Evolutionary conservation across 2,113 vertebrate genomes (phyloP).

Genomic region (Phrynosoma platyrhinos): DNA sequence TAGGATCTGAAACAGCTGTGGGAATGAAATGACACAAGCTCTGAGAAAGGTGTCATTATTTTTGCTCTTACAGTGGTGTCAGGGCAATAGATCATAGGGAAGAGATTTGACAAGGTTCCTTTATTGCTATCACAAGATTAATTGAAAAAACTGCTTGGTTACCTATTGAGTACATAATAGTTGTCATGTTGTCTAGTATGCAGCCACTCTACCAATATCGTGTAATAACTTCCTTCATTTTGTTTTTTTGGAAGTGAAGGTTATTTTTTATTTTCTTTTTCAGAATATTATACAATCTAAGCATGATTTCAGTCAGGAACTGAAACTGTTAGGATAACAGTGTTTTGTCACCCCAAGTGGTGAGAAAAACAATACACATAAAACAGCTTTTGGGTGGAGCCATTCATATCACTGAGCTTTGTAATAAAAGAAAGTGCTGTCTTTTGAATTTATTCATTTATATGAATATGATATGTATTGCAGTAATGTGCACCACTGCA

Average conservation of each 20-base stretch:
- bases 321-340: neutral
- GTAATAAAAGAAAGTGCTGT: constrained; percentile 18
- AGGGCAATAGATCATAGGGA: constrained; percentile 68
- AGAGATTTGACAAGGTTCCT: constrained; percentile 67
- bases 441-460: neutral
- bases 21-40: constrained; percentile 48
- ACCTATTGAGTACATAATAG: constrained; percentile 54
- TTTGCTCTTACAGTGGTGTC: constrained; percentile 63
- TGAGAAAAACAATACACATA: neutral
- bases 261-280: accelerated
- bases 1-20: constrained; percentile 48
- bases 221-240: constrained; percentile 33
- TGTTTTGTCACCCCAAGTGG: neutral
- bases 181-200: constrained; percentile 40
- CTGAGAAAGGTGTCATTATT: constrained; percentile 69
- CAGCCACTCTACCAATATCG: accelerated
- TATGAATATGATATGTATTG: too few species aligned
- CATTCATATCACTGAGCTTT: neutral
- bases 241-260: neutral
- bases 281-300: neutral
- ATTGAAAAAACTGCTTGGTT: constrained; percentile 63
- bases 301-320: neutral
- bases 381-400: neutral
- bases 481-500: neutral
- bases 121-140: constrained; percentile 73